phyloP scores from a whole-genome alignment of 1,140 invertebrate species.

The Caenorhabditis inopinata region DNA sequence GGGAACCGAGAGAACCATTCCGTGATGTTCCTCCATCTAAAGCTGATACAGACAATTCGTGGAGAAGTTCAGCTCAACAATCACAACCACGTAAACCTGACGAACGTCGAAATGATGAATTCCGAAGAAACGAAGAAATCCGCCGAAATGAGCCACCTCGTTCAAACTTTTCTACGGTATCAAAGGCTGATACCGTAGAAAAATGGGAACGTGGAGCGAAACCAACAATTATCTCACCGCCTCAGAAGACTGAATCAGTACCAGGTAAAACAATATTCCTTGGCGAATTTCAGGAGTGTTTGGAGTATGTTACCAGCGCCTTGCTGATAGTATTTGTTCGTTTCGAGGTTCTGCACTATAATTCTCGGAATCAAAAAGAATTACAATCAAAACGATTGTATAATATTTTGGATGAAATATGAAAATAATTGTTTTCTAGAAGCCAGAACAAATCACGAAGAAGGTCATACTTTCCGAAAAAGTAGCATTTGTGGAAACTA shows the following conservation, averaged over 20 bases:
- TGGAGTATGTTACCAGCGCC: too few species aligned
- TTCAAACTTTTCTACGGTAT: too few species aligned
- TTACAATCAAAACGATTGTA: too few species aligned
- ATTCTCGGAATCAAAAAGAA: too few species aligned
- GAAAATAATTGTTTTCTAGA: too few species aligned
- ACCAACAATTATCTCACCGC: background rate
- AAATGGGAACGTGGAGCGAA: conserved; percentile 19
- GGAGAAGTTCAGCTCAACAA: conserved; percentile 3
- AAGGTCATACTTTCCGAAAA: too few species aligned
- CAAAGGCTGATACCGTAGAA: background rate
- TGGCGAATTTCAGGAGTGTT: too few species aligned
- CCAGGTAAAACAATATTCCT: conserved; percentile 1
- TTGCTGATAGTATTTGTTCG: too few species aligned
- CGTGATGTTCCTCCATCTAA: background rate
- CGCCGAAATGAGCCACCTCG: background rate
- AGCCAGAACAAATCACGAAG: too few species aligned
- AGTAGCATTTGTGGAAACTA: too few species aligned
- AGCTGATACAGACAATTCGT: background rate
- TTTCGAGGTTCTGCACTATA: too few species aligned
- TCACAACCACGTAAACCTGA: background rate
- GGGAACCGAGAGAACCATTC: background rate
- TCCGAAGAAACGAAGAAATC: background rate
- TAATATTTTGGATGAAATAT: too few species aligned
- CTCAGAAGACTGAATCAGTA: background rate
- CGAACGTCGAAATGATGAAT: background rate